These are phyloP conservation scores for Cygnus buccinator DNA, from an alignment of 2,113 vertebrate genomes.

Conservation along the genomic window DNA sequence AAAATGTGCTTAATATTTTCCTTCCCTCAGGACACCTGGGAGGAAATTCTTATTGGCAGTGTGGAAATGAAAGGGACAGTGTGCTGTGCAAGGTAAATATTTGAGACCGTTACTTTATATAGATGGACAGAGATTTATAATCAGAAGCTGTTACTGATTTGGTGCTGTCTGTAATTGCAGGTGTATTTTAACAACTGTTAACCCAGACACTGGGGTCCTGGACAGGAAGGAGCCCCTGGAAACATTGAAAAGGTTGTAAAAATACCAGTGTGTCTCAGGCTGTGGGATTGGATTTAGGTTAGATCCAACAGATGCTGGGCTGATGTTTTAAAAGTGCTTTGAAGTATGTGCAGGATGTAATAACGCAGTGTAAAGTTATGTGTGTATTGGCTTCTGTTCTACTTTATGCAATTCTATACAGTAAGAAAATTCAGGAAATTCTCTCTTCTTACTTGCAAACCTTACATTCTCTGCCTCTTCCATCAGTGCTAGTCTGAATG, in stretches of 20 bases:
- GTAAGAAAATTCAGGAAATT: not conserved
- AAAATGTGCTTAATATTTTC: not conserved
- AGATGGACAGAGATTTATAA: not conserved
- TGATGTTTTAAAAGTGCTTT: not conserved
- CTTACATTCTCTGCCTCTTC: not conserved
- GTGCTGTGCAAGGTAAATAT: conserved; percentile 88
- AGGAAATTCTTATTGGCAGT: conserved; percentile 86
- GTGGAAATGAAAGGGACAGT: conserved; percentile 83
- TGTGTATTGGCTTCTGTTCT: not conserved
- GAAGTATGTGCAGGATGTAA: not conserved
- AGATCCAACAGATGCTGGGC: not conserved
- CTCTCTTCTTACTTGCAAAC: not conserved
- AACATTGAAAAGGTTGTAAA: conserved; percentile 88
- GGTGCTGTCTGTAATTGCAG: conserved; percentile 66
- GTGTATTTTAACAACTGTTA: conserved; percentile 91
- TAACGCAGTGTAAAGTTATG: not conserved
- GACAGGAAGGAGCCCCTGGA: conserved; percentile 90
- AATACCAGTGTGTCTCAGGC: not conserved
- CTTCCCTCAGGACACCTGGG: conserved; percentile 88
- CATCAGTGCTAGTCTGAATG: not conserved
- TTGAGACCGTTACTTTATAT: not conserved
- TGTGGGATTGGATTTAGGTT: not conserved
- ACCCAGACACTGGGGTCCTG: conserved; percentile 91
- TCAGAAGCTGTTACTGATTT: not conserved
- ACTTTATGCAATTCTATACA: not conserved